These are phyloP conservation scores for Cephalopholis sonnerati DNA, from an alignment of 2,113 vertebrate species.

Conservation along the genomic window DNA sequence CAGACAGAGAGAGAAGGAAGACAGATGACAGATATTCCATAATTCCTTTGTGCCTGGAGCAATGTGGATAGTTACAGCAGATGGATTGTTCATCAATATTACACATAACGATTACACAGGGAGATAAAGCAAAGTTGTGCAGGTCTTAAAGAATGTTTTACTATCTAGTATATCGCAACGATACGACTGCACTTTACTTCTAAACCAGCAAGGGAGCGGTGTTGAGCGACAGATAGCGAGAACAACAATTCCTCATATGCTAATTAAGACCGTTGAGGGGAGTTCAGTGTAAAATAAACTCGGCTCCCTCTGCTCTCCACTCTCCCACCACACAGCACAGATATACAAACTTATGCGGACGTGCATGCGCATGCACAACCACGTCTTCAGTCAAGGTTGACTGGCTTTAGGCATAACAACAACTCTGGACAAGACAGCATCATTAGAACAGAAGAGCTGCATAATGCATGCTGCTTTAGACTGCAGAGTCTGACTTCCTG, in stretches of 20 bases:
- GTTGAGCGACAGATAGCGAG: slow-evolving; percentile 20
- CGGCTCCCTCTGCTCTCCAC: slow-evolving; percentile 34
- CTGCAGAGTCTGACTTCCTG: slow-evolving; percentile 46
- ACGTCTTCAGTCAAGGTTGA: slow-evolving; percentile 65
- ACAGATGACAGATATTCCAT: slow-evolving; percentile 44
- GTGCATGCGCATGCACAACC: slow-evolving; percentile 37
- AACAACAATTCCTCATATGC: slow-evolving; percentile 51
- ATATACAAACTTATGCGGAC: slow-evolving; percentile 31
- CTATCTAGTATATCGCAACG: slow-evolving; percentile 28
- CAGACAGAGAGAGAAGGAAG: slow-evolving; percentile 27
- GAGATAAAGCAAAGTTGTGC: slow-evolving; percentile 42
- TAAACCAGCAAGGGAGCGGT: background rate
- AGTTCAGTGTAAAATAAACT: slow-evolving; percentile 55
- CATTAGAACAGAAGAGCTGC: slow-evolving; percentile 70
- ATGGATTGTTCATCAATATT: slow-evolving; percentile 61
- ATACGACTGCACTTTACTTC: slow-evolving; percentile 24
- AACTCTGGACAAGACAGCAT: slow-evolving; percentile 70
- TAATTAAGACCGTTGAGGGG: slow-evolving; percentile 60
- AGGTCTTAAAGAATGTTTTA: slow-evolving; percentile 34
- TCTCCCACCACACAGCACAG: slow-evolving; percentile 36
- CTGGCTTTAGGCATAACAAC: slow-evolving; percentile 65
- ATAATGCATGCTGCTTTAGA: slow-evolving; percentile 56
- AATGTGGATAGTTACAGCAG: slow-evolving; percentile 28
- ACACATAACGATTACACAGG: slow-evolving; percentile 32
- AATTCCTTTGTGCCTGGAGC: slow-evolving; percentile 51